These are phyloP conservation scores for Camarhynchus parvulus DNA, from an alignment of 2,113 vertebrate genomes.

Conservation along the genomic window DNA sequence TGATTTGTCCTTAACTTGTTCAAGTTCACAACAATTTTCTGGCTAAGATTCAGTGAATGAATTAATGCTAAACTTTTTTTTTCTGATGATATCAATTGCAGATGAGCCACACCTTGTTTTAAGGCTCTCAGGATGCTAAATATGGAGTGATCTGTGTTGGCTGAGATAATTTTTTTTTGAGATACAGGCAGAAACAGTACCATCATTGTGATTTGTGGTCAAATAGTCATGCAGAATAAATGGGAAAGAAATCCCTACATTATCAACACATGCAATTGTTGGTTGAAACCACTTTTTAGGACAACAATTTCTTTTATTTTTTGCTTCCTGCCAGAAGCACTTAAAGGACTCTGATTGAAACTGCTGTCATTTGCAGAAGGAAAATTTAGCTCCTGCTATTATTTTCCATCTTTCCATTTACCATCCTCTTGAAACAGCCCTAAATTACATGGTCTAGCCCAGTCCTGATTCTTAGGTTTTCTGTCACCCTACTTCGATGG, in stretches of 20 bases:
- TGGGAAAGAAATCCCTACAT: constrained; percentile 41
- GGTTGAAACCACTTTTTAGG: constrained; percentile 9
- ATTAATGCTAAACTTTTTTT: not conserved
- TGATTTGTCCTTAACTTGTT: constrained; percentile 53
- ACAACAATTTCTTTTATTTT: constrained; percentile 19
- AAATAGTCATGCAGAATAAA: constrained; percentile 4
- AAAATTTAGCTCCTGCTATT: constrained; percentile 64
- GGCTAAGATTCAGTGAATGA: not conserved
- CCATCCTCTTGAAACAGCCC: constrained; percentile 44
- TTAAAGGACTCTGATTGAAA: constrained; percentile 53
- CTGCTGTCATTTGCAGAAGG: constrained; percentile 56
- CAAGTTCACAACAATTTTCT: constrained; percentile 13
- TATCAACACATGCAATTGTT: constrained; percentile 43
- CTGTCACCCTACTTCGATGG: constrained; percentile 13
- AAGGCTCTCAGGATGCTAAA: constrained; percentile 3
- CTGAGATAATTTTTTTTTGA: not conserved
- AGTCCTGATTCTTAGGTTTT: constrained; percentile 52
- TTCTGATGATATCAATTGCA: not conserved
- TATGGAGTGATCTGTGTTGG: not conserved
- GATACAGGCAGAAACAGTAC: not conserved
- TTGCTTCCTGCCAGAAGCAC: constrained; percentile 44
- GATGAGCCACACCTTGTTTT: not conserved
- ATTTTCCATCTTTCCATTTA: constrained; percentile 63
- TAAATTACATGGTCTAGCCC: constrained; percentile 58
- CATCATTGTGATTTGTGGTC: not conserved